Percentiles rank a stretch among this genome's conserved stretches.
These are phyloP conservation scores for Cyanistes caeruleus DNA, from an alignment of 2,113 vertebrate species.

Conservation along the genomic window DNA sequence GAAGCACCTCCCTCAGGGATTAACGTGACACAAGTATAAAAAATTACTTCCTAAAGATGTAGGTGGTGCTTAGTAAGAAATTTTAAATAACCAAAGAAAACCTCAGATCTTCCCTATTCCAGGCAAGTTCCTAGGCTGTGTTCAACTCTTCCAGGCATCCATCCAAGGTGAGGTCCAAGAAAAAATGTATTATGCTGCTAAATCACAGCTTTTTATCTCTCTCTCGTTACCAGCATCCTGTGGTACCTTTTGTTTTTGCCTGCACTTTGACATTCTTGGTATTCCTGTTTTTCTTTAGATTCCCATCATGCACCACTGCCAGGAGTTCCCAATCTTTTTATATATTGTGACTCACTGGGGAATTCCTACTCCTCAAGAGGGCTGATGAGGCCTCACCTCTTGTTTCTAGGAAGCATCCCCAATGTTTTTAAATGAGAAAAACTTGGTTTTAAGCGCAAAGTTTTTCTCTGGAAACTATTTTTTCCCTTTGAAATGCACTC, in stretches of 20 bases:
- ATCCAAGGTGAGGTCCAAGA: neutral
- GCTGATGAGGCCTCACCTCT: neutral
- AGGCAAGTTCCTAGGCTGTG: neutral
- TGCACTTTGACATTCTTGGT: neutral
- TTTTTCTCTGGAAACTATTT: neutral
- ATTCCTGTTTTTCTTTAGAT: neutral
- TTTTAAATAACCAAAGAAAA: neutral
- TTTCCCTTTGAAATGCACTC: neutral
- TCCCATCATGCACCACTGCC: neutral
- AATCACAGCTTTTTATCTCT: neutral
- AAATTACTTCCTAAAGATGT: neutral
- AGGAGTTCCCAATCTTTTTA: slow-evolving; percentile 11
- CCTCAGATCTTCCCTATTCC: neutral
- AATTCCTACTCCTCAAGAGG: neutral
- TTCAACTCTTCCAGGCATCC: neutral
- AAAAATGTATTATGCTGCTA: neutral
- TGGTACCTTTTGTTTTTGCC: neutral
- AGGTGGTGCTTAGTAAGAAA: neutral
- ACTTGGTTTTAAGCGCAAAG: neutral
- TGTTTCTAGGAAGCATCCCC: neutral
- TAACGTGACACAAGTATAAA: neutral
- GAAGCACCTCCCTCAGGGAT: neutral
- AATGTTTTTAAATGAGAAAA: neutral
- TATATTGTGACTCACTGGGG: neutral
- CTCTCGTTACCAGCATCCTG: neutral